A percentile compares a stretch with the other conserved stretches of the same genome.
These are phyloP conservation scores for Globodera rostochiensis DNA, from an alignment of 1,140 invertebrate species.

Conservation along the genomic window DNA sequence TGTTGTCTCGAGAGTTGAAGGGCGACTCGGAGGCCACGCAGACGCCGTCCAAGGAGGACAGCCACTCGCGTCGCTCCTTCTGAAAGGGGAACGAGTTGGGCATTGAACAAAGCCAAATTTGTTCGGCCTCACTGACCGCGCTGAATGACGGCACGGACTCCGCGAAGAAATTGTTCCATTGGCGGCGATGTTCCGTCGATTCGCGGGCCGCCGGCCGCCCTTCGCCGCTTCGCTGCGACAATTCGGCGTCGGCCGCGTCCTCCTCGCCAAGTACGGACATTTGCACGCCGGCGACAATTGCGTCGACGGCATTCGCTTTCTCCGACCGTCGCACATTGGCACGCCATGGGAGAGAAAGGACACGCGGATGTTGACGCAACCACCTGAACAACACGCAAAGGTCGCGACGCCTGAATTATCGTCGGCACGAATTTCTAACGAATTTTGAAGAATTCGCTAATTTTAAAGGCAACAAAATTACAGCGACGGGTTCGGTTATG, in stretches of 20 bases:
- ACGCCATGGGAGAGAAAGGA: slow-evolving; percentile 83
- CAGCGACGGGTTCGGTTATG: too few relatives aligned
- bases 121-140: slow-evolving; percentile 33
- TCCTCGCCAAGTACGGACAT: slow-evolving; percentile 67
- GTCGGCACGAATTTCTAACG: too few relatives aligned
- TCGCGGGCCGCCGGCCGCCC: background rate
- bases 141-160: slow-evolving; percentile 56
- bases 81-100: slow-evolving; percentile 20
- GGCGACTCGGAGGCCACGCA: slow-evolving; percentile 95
- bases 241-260: slow-evolving; percentile 62
- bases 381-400: slow-evolving; percentile 72
- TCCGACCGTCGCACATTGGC: slow-evolving; percentile 85
- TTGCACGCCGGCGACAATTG: slow-evolving; percentile 86
- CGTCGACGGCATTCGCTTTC: slow-evolving; percentile 92
- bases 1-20: slow-evolving; percentile 96
- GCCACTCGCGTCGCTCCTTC: slow-evolving; percentile 79
- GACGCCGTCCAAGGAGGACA: slow-evolving; percentile 79
- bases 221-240: slow-evolving; percentile 25
- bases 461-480: too few relatives aligned
- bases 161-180: slow-evolving; percentile 59
- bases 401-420: too few relatives aligned
- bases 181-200: slow-evolving; percentile 46
- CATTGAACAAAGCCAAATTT: background rate
- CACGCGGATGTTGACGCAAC: slow-evolving; percentile 87
- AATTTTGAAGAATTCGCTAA: too few relatives aligned